Evolutionary conservation across 2,888 invertebrate species (phyloP).

Genomic region (Drosophila affinis): DNA sequence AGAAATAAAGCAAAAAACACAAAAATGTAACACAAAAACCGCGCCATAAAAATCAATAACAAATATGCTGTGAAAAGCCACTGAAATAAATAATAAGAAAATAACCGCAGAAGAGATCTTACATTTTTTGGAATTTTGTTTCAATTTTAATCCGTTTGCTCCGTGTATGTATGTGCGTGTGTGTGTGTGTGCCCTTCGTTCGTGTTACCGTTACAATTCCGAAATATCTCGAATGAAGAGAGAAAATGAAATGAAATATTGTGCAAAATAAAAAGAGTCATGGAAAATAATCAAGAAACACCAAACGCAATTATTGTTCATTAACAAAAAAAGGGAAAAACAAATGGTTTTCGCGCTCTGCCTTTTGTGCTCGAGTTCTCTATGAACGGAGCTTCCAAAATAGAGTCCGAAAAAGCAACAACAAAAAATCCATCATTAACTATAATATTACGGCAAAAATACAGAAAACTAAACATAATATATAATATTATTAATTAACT

Average conservation of each 20-base stretch:
- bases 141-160: neutral
- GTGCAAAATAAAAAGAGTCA: constrained; percentile 21
- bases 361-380: constrained; percentile 27
- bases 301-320: constrained; percentile 41
- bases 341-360: constrained; percentile 18
- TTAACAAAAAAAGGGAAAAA: constrained; percentile 35
- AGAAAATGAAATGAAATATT: constrained; percentile 23
- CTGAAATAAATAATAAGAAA: constrained; percentile 6
- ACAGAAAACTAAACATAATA: neutral
- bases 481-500: neutral
- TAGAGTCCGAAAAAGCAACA: neutral
- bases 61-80: constrained; percentile 11
- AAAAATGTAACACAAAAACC: constrained; percentile 25
- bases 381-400: neutral
- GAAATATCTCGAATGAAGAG: constrained; percentile 15
- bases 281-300: neutral
- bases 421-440: too few relatives aligned
- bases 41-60: constrained; percentile 40
- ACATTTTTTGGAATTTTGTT: neutral
- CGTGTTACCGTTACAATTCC: constrained; percentile 32
- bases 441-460: constrained; percentile 7
- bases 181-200: constrained; percentile 16
- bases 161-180: constrained; percentile 8
- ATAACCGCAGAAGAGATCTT: neutral
- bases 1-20: constrained; percentile 8